A percentile compares a stretch with the other conserved stretches of the same genome.
Evolutionary conservation across 1,140 invertebrate species (phyloP).

Genomic region (Pollicipes pollicipes): DNA sequence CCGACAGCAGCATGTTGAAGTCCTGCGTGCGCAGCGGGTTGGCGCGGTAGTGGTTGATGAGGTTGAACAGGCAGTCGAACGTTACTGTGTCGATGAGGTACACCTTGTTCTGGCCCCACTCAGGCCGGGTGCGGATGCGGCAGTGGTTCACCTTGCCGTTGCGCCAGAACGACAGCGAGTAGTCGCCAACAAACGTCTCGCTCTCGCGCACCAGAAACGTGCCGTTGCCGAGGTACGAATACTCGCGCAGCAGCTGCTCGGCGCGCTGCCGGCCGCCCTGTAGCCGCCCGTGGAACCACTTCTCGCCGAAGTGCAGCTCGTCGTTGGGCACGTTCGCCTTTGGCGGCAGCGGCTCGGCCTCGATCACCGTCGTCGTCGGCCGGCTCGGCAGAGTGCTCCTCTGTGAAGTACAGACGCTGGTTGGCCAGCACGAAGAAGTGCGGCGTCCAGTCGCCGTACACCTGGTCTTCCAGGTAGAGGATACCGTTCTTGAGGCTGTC

Average conservation of each 20-base stretch:
- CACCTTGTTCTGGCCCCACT: slow-evolving; percentile 72
- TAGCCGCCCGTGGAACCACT: slow-evolving; percentile 86
- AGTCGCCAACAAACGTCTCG: slow-evolving; percentile 91
- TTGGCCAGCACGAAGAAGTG: slow-evolving; percentile 89
- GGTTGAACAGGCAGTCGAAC: slow-evolving; percentile 80
- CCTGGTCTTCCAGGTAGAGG: slow-evolving; percentile 70
- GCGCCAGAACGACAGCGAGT: slow-evolving; percentile 78
- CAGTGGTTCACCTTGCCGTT: slow-evolving; percentile 80
- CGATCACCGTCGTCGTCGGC: slow-evolving; percentile 40
- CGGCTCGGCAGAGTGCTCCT: slow-evolving; percentile 30
- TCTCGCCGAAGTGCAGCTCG: slow-evolving; percentile 83
- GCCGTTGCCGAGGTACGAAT: slow-evolving; percentile 76
- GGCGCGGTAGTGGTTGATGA: slow-evolving; percentile 77
- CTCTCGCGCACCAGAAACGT: slow-evolving; percentile 88
- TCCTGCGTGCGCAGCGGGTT: slow-evolving; percentile 58
- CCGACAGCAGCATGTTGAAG: slow-evolving; percentile 66
- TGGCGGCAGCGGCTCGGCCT: slow-evolving; percentile 14
- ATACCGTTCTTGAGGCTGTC: slow-evolving; percentile 77
- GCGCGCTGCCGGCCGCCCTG: slow-evolving; percentile 55
- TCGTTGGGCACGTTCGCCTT: slow-evolving; percentile 31
- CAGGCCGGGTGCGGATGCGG: slow-evolving; percentile 73
- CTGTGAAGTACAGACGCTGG: slow-evolving; percentile 72
- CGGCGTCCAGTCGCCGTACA: slow-evolving; percentile 77
- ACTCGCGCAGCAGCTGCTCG: slow-evolving; percentile 52
- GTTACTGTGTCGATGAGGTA: slow-evolving; percentile 72